A percentile compares a stretch with the other conserved stretches of the same genome.
Evolutionary conservation across 2,797 vertebrate genomes (phyloP).

Genomic region (Bradypus variegatus): DNA sequence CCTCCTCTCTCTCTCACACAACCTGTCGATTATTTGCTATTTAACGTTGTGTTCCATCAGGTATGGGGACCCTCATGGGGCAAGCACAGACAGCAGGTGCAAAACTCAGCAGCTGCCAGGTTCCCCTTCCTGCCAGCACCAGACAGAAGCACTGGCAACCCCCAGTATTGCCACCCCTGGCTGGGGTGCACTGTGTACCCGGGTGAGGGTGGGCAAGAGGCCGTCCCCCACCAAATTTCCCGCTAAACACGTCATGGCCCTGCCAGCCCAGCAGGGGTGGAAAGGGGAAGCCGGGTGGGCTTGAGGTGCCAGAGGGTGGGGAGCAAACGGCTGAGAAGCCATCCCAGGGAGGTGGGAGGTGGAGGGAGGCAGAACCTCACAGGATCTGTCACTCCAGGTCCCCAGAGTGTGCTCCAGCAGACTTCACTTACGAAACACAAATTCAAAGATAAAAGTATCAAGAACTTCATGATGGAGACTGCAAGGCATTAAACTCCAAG

Average conservation of each 20-base stretch:
- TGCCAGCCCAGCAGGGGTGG: neutral
- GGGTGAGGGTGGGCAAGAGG: neutral
- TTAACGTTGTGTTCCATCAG: fast-evolving
- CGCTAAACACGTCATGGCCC: neutral
- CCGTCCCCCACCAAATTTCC: neutral
- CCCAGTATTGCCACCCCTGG: neutral
- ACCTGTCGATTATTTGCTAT: neutral
- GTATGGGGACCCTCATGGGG: fast-evolving
- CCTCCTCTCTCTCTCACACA: neutral
- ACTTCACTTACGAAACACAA: neutral
- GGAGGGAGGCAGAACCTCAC: neutral
- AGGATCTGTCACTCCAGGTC: neutral
- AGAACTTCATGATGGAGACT: too few relatives aligned
- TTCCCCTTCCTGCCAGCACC: neutral
- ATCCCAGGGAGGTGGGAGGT: neutral
- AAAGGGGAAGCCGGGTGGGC: neutral
- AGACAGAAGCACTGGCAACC: neutral
- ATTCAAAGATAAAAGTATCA: too few relatives aligned
- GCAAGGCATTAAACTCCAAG: too few relatives aligned
- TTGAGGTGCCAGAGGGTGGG: neutral
- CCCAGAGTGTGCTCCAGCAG: neutral
- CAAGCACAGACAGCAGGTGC: neutral
- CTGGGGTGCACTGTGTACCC: too few relatives aligned
- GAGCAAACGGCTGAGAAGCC: neutral
- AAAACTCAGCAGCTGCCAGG: neutral